Percentiles rank a stretch among this genome's conserved stretches.
Evolutionary conservation across 92 coral and sea anemone species (phyloP).

Genomic region (Heteractis magnifica): DNA sequence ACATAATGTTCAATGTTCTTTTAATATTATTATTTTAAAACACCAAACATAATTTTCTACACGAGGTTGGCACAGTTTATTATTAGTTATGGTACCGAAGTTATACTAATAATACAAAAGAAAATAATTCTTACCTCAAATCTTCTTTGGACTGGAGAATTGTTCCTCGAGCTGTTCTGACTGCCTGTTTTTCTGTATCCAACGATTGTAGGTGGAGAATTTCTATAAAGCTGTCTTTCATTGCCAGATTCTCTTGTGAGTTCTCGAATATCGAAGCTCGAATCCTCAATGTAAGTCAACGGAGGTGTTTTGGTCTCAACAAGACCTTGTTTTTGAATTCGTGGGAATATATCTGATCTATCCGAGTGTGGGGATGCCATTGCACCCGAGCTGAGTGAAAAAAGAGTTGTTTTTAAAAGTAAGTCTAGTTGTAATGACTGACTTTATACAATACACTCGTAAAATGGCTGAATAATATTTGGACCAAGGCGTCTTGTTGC

Average conservation of each 20-base stretch:
- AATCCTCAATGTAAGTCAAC: constrained; percentile 69
- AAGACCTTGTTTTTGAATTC: constrained; percentile 68
- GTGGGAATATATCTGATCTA: constrained; percentile 69
- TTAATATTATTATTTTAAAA: not conserved
- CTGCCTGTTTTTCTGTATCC: constrained; percentile 80
- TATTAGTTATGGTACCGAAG: not conserved
- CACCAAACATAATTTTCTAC: not conserved
- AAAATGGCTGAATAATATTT: constrained; percentile 87
- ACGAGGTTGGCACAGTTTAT: not conserved
- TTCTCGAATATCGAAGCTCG: constrained; percentile 81
- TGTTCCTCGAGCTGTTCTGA: constrained; percentile 85
- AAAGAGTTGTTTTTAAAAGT: not conserved
- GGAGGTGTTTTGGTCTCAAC: not conserved
- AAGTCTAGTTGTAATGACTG: not conserved
- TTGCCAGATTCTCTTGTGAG: constrained; percentile 76
- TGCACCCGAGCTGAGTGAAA: constrained; percentile 32
- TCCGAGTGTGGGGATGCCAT: constrained; percentile 83
- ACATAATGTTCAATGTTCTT: not conserved
- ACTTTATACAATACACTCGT: constrained; percentile 15
- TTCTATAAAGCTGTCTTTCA: constrained; percentile 75
- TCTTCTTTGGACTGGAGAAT: constrained; percentile 79
- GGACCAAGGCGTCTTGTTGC: constrained; percentile 51
- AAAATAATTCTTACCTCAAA: constrained; percentile 60
- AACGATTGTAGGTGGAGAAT: constrained; percentile 76
- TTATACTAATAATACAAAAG: not conserved